Conservation (phyloP, 2,888 invertebrate genomes). For the Hartigia nigra region DNA sequence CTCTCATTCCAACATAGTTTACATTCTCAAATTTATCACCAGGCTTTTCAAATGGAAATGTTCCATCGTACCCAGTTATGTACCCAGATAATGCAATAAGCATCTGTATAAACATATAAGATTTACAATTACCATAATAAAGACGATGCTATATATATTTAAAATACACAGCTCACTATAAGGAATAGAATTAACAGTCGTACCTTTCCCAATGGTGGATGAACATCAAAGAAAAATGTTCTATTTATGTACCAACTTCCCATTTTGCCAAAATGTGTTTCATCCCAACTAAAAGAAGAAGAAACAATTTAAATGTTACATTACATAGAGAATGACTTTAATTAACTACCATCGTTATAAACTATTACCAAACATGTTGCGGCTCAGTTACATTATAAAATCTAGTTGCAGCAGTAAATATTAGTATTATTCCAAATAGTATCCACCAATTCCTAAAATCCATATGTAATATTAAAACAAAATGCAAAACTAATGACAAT, state of each 20-base stretch:
- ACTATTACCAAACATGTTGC: constrained; percentile 90
- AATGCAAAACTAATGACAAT: not conserved
- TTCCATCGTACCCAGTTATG: constrained; percentile 93
- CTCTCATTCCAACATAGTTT: constrained; percentile 92
- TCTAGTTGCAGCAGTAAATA: constrained; percentile 79
- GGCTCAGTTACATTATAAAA: constrained; percentile 92
- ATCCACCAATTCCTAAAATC: constrained; percentile 73
- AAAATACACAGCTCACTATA: not conserved
- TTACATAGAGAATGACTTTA: constrained; percentile 2
- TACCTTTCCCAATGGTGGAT: constrained; percentile 97
- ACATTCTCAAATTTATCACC: constrained; percentile 93
- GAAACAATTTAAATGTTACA: constrained; percentile 9
- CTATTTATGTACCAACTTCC: constrained; percentile 98
- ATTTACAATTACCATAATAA: not conserved
- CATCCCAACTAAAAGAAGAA: constrained; percentile 84
- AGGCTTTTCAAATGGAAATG: constrained; percentile 93
- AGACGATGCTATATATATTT: not conserved
- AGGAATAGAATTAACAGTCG: constrained; percentile 21
- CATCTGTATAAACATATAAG: constrained; percentile 76
- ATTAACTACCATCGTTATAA: not conserved
- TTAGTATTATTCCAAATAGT: constrained; percentile 73
- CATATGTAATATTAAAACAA: not conserved
- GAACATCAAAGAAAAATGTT: constrained; percentile 98
- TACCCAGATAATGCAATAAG: constrained; percentile 92
- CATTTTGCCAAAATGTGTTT: constrained; percentile 99